These are phyloP conservation scores for Ethmia dodecea DNA, from an alignment of 2,888 invertebrate species.

Conservation along the genomic window DNA sequence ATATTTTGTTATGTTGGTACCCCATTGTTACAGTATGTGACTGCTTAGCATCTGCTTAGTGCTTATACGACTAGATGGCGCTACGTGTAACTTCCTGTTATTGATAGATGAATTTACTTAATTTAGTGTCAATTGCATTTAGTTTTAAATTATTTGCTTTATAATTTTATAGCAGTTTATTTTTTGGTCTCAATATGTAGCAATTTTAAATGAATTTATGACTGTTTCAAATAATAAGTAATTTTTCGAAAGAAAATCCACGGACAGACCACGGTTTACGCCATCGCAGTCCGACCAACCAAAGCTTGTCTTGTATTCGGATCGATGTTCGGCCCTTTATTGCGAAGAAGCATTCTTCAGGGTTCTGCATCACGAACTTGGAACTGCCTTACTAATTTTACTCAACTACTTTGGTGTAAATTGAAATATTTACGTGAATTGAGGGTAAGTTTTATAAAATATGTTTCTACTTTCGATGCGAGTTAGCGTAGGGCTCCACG, in stretches of 20 bases:
- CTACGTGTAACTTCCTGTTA: neutral
- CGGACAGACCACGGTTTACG: slow-evolving; percentile 27
- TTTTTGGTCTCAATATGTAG: neutral
- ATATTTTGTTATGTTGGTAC: too few species aligned
- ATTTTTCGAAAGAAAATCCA: slow-evolving; percentile 26
- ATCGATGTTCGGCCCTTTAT: slow-evolving; percentile 83
- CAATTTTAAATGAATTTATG: neutral
- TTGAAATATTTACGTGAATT: slow-evolving; percentile 72
- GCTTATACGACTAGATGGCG: too few species aligned
- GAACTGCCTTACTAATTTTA: slow-evolving; percentile 80
- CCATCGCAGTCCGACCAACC: slow-evolving; percentile 45
- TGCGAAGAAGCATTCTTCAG: slow-evolving; percentile 81
- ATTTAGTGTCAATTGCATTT: neutral
- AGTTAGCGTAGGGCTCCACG: slow-evolving; percentile 56
- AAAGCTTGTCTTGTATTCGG: slow-evolving; percentile 69
- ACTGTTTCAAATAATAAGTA: slow-evolving; percentile 6
- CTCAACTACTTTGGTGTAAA: slow-evolving; percentile 80
- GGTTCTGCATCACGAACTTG: slow-evolving; percentile 83
- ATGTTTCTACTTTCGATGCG: slow-evolving; percentile 29
- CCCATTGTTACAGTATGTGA: too few species aligned
- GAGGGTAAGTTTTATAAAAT: slow-evolving; percentile 59
- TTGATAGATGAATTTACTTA: neutral
- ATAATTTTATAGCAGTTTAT: neutral
- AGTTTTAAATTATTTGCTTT: neutral
- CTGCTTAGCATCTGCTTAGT: too few species aligned